Conservation (phyloP, 2,888 invertebrate species). For the Diarsia brunnea region DNA sequence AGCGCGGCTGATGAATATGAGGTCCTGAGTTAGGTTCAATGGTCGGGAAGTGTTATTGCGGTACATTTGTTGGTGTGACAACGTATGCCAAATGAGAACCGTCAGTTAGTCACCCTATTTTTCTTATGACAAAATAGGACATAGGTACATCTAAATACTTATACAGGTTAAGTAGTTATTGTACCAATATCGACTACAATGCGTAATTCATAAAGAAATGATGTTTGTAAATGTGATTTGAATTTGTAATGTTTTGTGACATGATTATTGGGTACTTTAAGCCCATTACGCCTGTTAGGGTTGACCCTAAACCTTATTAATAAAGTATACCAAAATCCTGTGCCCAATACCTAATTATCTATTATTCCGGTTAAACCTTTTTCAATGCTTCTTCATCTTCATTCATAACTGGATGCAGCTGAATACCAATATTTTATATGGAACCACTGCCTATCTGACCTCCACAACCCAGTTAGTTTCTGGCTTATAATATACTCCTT, state of each 20-base stretch:
- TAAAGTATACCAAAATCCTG: not conserved
- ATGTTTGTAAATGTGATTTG: constrained; percentile 29
- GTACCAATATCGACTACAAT: constrained; percentile 27
- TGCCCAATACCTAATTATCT: not conserved
- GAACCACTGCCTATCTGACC: no score
- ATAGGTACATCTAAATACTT: not conserved
- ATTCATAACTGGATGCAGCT: no score
- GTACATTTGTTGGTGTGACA: not conserved
- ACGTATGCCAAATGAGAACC: not conserved
- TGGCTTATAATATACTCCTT: no score
- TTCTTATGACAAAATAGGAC: constrained; percentile 20
- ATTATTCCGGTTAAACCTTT: not conserved
- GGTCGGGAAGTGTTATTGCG: no score
- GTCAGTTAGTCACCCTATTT: constrained; percentile 19
- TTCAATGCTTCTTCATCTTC: no score
- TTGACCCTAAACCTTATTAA: not conserved
- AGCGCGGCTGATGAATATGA: no score
- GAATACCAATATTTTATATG: no score
- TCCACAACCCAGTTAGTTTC: no score
- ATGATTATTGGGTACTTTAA: not conserved
- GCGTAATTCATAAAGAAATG: constrained; percentile 36
- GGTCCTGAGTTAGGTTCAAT: no score
- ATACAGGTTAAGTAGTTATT: constrained; percentile 12
- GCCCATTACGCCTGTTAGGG: not conserved
- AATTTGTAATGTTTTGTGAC: constrained; percentile 5